Evolutionary conservation across 2,888 invertebrate species (phyloP), one percentile per base, ranked within the genome.

Genomic region (Creontiades dilutus): DNA sequence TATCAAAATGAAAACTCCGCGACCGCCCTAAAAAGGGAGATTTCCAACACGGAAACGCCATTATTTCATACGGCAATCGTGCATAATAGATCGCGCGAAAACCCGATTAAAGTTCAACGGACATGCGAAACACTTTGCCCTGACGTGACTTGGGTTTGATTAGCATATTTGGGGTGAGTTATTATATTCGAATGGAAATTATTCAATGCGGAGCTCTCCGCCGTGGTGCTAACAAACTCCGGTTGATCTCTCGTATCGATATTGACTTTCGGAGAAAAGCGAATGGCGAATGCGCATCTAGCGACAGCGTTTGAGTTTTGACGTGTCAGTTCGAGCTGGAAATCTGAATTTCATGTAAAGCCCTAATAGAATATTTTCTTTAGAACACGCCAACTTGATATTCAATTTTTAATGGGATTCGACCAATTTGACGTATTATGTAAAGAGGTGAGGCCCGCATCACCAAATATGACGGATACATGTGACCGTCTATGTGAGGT

Each of bases 41-140:
- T 80, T 80, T 80, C 80, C 37, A 48, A 80, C 80, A 80, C 80
- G 80, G 80, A 80, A 28, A 46, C 27, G 80, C 80, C 80, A 80
- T 80, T 80, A 80, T 75, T 27, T 75, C 28, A 13, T 16, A 16
- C 16, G 11, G 52, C 52, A 52, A 52, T 52, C 52, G 52, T 68
- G 68, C 68, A 68, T 68, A 68, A 68, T 68, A 68, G 68, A 68
- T 23, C 68, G 23, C 68, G 68, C 68, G 23, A 68, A 68, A 68
- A 23, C 68, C 68, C 68, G 68, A 68, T 68, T 68, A 68, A 68
- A 68, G 68, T 68, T 68, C 68, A 68, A 68, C 52, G 52, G 52
- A 52, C 68, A 68, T 68, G 68, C 68, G 68, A 68, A 68, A 68
- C 68, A 68, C 68, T 68, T 68, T 68, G 23, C 9, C 68, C 23